Conservation (phyloP, 2,888 invertebrate species). For the Eilema griseolum region DNA sequence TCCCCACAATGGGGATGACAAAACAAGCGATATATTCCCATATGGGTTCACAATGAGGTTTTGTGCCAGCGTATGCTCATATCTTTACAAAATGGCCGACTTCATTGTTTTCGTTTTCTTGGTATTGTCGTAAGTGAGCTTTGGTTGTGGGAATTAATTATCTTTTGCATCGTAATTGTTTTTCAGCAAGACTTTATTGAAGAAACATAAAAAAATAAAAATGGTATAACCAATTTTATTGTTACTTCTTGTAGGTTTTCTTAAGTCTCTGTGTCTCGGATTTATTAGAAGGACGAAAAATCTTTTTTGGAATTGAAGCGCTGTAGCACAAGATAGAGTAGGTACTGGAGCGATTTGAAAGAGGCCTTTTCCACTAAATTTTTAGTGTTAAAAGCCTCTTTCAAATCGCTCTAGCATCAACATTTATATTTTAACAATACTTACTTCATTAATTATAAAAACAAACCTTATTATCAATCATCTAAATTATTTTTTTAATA, state of each 20-base stretch:
- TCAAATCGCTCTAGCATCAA: too few species aligned
- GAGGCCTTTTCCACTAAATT: too few species aligned
- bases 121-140: slow-evolving; percentile 45
- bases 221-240: too few species aligned
- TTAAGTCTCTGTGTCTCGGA: background rate
- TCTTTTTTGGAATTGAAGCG: too few species aligned
- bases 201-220: background rate
- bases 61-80: slow-evolving; percentile 59
- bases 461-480: too few species aligned
- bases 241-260: background rate
- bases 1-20: slow-evolving; percentile 81
- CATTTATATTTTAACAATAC: too few species aligned
- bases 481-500: too few species aligned
- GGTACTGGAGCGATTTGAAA: too few species aligned
- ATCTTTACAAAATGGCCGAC: slow-evolving; percentile 22
- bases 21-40: slow-evolving; percentile 85
- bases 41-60: slow-evolving; percentile 81
- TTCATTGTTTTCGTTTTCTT: slow-evolving; percentile 46
- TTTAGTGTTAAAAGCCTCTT: too few species aligned
- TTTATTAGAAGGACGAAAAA: too few species aligned
- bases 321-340: too few species aligned
- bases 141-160: slow-evolving; percentile 41
- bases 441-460: too few species aligned
- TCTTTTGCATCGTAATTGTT: slow-evolving; percentile 27
- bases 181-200: background rate